Percentiles rank a stretch among this genome's conserved stretches.
Evolutionary conservation across 2,113 vertebrate species (phyloP).

Genomic region (Coptodon rendalli): DNA sequence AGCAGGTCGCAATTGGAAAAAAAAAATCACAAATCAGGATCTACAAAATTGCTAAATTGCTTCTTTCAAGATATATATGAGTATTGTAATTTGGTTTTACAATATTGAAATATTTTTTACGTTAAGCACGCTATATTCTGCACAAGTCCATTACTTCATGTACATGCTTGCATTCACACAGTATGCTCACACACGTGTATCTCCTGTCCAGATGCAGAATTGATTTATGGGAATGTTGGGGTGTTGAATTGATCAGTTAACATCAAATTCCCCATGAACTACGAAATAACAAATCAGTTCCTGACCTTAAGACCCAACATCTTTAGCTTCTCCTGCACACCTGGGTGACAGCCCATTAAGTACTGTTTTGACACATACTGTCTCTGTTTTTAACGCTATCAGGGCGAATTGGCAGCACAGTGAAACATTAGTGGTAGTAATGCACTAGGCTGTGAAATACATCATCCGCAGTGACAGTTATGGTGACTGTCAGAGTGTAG

Average conservation of each 20-base stretch:
- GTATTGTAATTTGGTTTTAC: not conserved
- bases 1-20: not conserved
- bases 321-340: constrained; percentile 71
- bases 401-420: constrained; percentile 50
- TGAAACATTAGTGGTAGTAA: constrained; percentile 61
- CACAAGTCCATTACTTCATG: not conserved
- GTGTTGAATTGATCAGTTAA: constrained; percentile 77
- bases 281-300: constrained; percentile 71
- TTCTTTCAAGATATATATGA: not conserved
- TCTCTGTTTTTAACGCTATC: constrained; percentile 42
- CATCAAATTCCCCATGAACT: constrained; percentile 75
- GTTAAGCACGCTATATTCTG: not conserved
- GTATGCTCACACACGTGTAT: constrained; percentile 30
- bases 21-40: not conserved
- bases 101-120: not conserved
- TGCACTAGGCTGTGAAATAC: constrained; percentile 50
- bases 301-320: constrained; percentile 69
- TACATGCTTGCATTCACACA: not conserved
- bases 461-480: constrained; percentile 61
- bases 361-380: constrained; percentile 48
- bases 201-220: constrained; percentile 70
- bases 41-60: not conserved
- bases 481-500: constrained; percentile 49
- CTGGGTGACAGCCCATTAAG: constrained; percentile 56
- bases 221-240: constrained; percentile 76